These are phyloP conservation scores for Amphipyra tragopoginis DNA, from an alignment of 2,888 invertebrate species.

Conservation along the genomic window DNA sequence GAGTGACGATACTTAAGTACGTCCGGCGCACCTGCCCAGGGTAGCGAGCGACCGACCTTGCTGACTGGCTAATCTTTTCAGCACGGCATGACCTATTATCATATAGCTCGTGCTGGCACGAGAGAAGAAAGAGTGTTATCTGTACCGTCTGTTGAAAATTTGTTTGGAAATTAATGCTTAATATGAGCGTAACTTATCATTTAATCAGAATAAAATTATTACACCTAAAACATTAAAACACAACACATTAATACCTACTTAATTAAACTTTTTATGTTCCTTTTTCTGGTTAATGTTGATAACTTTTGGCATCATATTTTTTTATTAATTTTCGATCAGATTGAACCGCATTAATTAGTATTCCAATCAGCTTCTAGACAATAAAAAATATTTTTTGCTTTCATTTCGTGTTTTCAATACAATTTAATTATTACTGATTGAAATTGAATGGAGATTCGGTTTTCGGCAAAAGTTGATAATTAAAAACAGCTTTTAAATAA, in stretches of 20 bases:
- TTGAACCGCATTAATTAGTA: conserved; percentile 25
- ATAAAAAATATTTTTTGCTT: conserved; percentile 26
- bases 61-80: no score
- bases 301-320: background rate
- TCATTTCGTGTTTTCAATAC: conserved; percentile 10
- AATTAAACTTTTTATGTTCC: conserved; percentile 8
- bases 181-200: background rate
- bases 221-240: background rate
- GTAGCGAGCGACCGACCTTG: no score
- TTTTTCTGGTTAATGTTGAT: conserved; percentile 6
- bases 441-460: background rate
- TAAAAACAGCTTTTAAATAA: background rate
- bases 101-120: no score
- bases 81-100: no score
- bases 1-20: no score
- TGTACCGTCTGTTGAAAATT: background rate
- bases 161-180: background rate
- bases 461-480: background rate
- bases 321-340: conserved; percentile 9
- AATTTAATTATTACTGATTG: background rate
- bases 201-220: background rate
- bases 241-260: conserved; percentile 3
- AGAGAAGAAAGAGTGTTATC: no score
- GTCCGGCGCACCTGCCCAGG: no score
- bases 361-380: conserved; percentile 21